Conservation (phyloP, 2,797 vertebrate genomes). For the Danio albolineatus region DNA sequence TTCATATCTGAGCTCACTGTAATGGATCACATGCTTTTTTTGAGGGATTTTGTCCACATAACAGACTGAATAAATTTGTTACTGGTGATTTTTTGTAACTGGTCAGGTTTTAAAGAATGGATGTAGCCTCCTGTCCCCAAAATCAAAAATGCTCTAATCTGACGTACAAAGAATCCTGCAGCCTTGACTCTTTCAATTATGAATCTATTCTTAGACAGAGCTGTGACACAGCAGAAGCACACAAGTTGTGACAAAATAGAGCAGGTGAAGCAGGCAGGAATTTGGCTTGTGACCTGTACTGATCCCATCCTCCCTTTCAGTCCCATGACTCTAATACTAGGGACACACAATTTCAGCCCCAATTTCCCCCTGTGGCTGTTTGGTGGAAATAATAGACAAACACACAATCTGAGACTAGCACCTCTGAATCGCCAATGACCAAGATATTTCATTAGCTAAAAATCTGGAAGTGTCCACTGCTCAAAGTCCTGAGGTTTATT, state of each 20-base stretch:
- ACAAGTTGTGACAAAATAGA: not conserved
- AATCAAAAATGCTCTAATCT: not conserved
- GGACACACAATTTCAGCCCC: no score
- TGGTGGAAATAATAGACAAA: no score
- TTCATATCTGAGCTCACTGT: not conserved
- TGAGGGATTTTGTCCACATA: not conserved
- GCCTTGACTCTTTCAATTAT: conserved; percentile 9
- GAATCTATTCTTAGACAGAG: conserved; percentile 5
- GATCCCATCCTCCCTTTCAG: not conserved
- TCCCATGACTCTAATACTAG: not conserved
- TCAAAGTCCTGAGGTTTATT: no score
- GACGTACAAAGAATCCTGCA: not conserved
- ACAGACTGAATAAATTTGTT: not conserved
- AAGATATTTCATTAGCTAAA: no score
- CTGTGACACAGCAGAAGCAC: not conserved
- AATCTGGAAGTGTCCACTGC: no score
- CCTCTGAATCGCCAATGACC: no score
- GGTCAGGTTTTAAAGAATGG: not conserved
- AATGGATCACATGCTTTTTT: not conserved
- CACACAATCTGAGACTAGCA: no score
- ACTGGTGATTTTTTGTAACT: not conserved
- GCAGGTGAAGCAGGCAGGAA: not conserved
- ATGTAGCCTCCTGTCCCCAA: not conserved
- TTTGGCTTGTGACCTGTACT: not conserved
- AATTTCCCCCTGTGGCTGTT: no score